Base-by-base conservation (phyloP, 2,113 vertebrate species). In the Leptodactylus fuscus region DNA sequence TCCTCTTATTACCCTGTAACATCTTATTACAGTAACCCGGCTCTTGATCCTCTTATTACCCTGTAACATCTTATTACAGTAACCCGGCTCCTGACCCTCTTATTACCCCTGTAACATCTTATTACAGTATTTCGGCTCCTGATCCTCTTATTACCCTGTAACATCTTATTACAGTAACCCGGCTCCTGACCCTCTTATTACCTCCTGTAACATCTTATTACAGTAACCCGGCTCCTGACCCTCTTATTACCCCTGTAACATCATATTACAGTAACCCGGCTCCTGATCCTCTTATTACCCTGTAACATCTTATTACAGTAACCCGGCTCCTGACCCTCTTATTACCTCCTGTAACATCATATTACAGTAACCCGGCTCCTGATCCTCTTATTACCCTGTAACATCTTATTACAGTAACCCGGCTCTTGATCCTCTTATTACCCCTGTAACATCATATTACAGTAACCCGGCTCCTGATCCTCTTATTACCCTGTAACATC, bases 101-200 rank as follows among this genome's bases (percentile, higher is more conserved):
- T 85, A 77, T 85, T 85, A 49, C 53, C 55, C 80, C 20, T 11
- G n/a, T n/a, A n/a, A n/a, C n/a, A n/a, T 79, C 32, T 80, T 76
- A 76, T 76, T 65, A 20, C 73, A 82, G 44, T 82, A 34, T 38
- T 80, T 76, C 49, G 20, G 70, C 73, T 55, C 81, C 73, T 51
- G 55, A 77, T 29, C 49, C 44, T 48, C 73, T 85, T 85, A 77
- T 85, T 85, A 49, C 53, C 55, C 80, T 12, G 2, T 79, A 18
- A n/a, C n/a, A n/a, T n/a, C n/a, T 80, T 76, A 76, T 76, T 65
- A 20, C 73, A 82, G 44, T 82, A 34, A 82, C 32, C 81, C 49
- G 20, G 70, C 73, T 55, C 81, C 73, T 51, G 55, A 77, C 22
- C 49, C 44, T 48, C 73, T 85, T 85, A 77, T 85, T 85, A 49